Percentiles rank a stretch among this genome's conserved stretches.
These are phyloP conservation scores for Mallateleia sp. DNA, from an alignment of 2,888 invertebrate genomes.

Conservation along the genomic window DNA sequence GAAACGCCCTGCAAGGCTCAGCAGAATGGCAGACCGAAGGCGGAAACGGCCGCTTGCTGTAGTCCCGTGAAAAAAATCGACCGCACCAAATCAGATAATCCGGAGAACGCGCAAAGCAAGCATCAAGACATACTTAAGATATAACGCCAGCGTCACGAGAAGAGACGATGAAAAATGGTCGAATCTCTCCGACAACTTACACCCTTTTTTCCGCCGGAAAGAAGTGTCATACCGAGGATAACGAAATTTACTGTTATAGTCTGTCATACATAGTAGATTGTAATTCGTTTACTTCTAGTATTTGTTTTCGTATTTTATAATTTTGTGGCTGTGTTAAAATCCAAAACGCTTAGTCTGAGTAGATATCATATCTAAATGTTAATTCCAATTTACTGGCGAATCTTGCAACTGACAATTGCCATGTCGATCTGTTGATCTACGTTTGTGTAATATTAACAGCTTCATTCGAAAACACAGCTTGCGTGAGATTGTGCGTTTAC, in stretches of 20 bases:
- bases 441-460: slow-evolving; percentile 8
- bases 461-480: slow-evolving; percentile 37
- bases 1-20: slow-evolving; percentile 23
- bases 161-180: no score
- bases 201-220: no score
- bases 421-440: slow-evolving; percentile 16
- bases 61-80: no score
- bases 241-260: slow-evolving; percentile 35
- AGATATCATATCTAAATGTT: slow-evolving; percentile 59
- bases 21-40: slow-evolving; percentile 48
- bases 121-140: no score
- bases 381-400: slow-evolving; percentile 74
- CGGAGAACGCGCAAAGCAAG: no score
- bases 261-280: slow-evolving; percentile 70
- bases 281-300: slow-evolving; percentile 82
- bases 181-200: no score
- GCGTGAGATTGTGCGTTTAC: slow-evolving; percentile 30
- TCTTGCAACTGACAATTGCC: slow-evolving; percentile 21
- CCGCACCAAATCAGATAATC: no score
- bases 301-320: slow-evolving; percentile 74
- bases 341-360: slow-evolving; percentile 68
- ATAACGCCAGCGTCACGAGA: no score
- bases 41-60: no score
- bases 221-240: no score
- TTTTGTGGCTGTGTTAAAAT: slow-evolving; percentile 71